Evolutionary conservation across 2,797 vertebrate species (phyloP).

Genomic region (Xerus rutilus): DNA sequence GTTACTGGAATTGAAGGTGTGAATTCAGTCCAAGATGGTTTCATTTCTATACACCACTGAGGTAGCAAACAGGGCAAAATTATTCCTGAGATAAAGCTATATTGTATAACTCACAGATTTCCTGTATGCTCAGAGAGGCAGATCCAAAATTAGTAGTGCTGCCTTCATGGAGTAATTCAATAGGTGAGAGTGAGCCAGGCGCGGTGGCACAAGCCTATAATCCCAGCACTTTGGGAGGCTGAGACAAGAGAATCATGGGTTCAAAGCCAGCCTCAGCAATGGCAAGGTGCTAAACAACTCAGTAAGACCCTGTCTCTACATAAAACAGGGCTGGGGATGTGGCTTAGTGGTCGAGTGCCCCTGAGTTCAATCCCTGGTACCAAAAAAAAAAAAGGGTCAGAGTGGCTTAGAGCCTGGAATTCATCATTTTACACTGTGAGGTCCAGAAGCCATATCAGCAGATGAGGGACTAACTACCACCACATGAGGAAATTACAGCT

Average conservation of each 20-base stretch:
- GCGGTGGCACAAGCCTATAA: too few relatives aligned
- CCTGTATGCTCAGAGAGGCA: background rate
- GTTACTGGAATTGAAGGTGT: background rate
- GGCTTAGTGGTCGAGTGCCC: too few relatives aligned
- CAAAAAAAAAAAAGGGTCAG: background rate
- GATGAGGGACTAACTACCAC: background rate
- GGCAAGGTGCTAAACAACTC: too few relatives aligned
- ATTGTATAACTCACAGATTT: background rate
- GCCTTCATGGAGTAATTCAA: rapidly evolving
- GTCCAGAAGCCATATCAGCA: background rate
- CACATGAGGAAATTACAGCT: background rate
- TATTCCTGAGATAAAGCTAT: background rate
- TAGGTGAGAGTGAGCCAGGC: background rate
- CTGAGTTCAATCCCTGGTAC: too few relatives aligned
- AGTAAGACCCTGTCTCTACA: too few relatives aligned
- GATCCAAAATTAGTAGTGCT: background rate
- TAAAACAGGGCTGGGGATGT: too few relatives aligned
- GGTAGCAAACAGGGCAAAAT: background rate
- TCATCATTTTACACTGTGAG: background rate
- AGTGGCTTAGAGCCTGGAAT: background rate
- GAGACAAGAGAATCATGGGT: too few relatives aligned
- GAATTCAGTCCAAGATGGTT: background rate
- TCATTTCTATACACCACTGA: background rate
- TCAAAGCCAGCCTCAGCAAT: too few relatives aligned
- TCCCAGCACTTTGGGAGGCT: too few relatives aligned